Percentiles rank a stretch among this genome's conserved stretches.
Conservation (phyloP, 2,888 invertebrate species). For the Siphonodentalium dalli region DNA sequence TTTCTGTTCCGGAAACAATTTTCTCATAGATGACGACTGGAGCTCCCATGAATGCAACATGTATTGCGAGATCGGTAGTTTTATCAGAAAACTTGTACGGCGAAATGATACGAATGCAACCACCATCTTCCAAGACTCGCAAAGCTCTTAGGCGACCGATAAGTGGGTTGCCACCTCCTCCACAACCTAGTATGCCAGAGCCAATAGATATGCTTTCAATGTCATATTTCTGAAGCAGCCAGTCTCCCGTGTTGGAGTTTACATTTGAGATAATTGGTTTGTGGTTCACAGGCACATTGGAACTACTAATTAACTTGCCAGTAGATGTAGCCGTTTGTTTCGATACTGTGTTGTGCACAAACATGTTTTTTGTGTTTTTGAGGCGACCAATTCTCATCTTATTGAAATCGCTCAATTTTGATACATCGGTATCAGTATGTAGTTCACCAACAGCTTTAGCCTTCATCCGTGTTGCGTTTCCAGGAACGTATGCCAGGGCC, state of each 20-base stretch:
- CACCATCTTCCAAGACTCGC: slow-evolving; percentile 37
- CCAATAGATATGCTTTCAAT: slow-evolving; percentile 58
- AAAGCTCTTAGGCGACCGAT: slow-evolving; percentile 42
- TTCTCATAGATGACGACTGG: slow-evolving; percentile 51
- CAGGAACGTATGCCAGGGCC: slow-evolving; percentile 53
- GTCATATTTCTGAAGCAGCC: slow-evolving; percentile 52
- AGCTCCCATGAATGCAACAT: slow-evolving; percentile 51
- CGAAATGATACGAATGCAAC: slow-evolving; percentile 43
- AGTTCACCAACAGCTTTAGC: slow-evolving; percentile 54
- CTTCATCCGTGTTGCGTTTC: slow-evolving; percentile 49
- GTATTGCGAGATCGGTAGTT: slow-evolving; percentile 34
- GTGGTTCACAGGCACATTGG: too few species aligned
- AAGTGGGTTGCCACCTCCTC: slow-evolving; percentile 58
- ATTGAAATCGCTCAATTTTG: too few species aligned
- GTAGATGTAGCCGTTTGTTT: too few species aligned
- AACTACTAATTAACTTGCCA: too few species aligned
- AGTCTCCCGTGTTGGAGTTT: slow-evolving; percentile 44
- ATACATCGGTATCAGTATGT: too few species aligned
- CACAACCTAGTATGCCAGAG: slow-evolving; percentile 58
- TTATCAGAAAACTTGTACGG: slow-evolving; percentile 41
- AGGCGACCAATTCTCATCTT: too few species aligned
- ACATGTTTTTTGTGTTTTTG: too few species aligned
- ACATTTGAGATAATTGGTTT: too few species aligned
- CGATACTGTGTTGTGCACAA: too few species aligned
- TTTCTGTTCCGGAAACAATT: slow-evolving; percentile 38